Conservation (phyloP, 2,888 invertebrate genomes). For the Harpagoxenus sublaevis region DNA sequence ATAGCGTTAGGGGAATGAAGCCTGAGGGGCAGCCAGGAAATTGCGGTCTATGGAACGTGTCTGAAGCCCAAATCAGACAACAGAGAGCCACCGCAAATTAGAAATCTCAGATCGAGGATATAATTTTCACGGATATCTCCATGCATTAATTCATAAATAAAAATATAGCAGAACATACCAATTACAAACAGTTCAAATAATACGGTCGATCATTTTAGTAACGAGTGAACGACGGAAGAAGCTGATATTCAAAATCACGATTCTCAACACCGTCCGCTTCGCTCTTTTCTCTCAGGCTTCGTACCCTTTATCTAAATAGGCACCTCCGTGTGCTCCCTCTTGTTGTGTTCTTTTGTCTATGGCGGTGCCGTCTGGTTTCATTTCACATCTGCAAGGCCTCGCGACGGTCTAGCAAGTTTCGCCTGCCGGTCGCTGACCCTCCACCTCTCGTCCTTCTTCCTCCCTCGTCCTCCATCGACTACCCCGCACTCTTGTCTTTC, state of each 20-base stretch:
- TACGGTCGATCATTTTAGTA: neutral
- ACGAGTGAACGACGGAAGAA: neutral
- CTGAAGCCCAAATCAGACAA: slow-evolving; percentile 31
- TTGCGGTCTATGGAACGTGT: slow-evolving; percentile 42
- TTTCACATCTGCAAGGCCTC: slow-evolving; percentile 78
- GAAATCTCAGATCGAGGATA: neutral
- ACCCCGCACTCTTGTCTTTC: slow-evolving; percentile 50
- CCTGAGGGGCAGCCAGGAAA: slow-evolving; percentile 34
- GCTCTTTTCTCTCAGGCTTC: neutral
- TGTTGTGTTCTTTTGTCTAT: slow-evolving; percentile 11
- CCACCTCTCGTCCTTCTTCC: slow-evolving; percentile 70
- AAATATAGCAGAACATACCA: neutral
- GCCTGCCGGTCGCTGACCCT: slow-evolving; percentile 82
- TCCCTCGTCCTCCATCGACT: slow-evolving; percentile 60
- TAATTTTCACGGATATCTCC: neutral
- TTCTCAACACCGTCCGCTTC: neutral
- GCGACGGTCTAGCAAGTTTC: slow-evolving; percentile 82
- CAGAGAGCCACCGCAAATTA: slow-evolving; percentile 20
- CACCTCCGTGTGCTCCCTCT: neutral
- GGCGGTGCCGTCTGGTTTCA: slow-evolving; percentile 71
- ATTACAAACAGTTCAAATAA: neutral
- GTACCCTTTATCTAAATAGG: slow-evolving; percentile 11
- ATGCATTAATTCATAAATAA: neutral
- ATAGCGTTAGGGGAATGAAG: slow-evolving; percentile 28
- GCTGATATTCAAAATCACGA: slow-evolving; percentile 9